These are phyloP conservation scores for Nymphalis io DNA, from an alignment of 1,140 invertebrate genomes.

Conservation along the genomic window DNA sequence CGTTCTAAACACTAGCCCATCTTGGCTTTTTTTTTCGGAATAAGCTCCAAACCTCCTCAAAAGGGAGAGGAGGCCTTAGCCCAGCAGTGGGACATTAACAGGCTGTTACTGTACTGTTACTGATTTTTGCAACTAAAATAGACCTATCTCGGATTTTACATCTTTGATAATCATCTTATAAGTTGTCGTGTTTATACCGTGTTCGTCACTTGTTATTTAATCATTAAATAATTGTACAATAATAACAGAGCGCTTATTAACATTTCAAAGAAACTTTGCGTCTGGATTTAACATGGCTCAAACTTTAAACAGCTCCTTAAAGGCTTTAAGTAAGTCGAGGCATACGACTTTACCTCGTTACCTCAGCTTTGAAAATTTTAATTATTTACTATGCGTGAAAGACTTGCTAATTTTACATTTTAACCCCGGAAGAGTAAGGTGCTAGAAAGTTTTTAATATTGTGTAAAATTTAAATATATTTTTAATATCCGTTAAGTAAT, in stretches of 20 bases:
- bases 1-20: too few relatives aligned
- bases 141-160: too few relatives aligned
- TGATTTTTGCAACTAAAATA: too few relatives aligned
- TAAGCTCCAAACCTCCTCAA: too few relatives aligned
- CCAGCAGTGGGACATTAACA: too few relatives aligned
- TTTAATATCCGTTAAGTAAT: too few relatives aligned
- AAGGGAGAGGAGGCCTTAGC: too few relatives aligned
- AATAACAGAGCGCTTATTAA: background rate
- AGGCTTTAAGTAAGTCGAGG: constrained; percentile 2
- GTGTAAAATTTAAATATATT: background rate
- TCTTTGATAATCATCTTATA: background rate
- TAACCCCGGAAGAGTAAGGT: background rate
- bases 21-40: too few relatives aligned
- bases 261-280: background rate
- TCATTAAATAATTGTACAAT: background rate
- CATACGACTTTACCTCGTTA: background rate
- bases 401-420: background rate
- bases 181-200: background rate
- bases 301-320: constrained; percentile 9
- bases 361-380: background rate
- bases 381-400: constrained; percentile 6
- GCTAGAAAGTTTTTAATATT: background rate
- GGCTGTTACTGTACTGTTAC: too few relatives aligned
- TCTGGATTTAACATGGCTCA: constrained; percentile 3
- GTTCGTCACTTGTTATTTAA: background rate